Base-by-base conservation (phyloP, 2,888 invertebrate genomes). In the Lordiphosa andalusiaca region DNA sequence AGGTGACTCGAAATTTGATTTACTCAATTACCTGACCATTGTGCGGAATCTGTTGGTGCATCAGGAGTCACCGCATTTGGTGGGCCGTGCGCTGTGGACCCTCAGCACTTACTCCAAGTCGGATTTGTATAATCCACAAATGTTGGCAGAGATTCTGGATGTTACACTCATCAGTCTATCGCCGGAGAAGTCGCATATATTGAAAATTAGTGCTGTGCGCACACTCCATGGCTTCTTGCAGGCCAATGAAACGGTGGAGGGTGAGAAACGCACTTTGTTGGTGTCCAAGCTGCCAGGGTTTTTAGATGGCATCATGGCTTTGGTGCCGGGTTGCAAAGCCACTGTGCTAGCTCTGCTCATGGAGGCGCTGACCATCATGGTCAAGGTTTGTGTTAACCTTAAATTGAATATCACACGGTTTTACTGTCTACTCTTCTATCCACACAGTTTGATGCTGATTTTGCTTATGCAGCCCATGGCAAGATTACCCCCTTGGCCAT, bases 401-500 rank as follows among this genome's bases (percentile, higher is more conserved):
- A 7, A 3, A 12, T 6, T 9, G 12, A 25, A 10, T 13, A 16
- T 1, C 0, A 3, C 9, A 0, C 1, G 19, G 19, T 35, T 5
- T 10, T 23, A 4, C 5, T 6, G 42, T 42, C 0, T 2, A 10
- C 48, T 36, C 3, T 9, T 9, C n/a, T 9, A 16, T 35, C 5
- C 13, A 19, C 23, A 23, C 23, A 23, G 91, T 90, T 93, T 50
- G 93, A 94, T 86, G 90, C 91, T 35, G 89, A 90, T 44, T 93
- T 93, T 75, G 93, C 94, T 2, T 92, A 92, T 10, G 90, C 91
- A 6, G 90, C 91, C 10, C 93, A 93, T 73, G 88, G 87, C 23
- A 93, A 93, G 87, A 90, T 94, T 13, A 92, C 92, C 30, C 93
- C 94, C 0, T 83, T 94, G 30, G 91, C 92, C 4, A 92, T 94